A percentile compares a stretch with the other conserved stretches of the same genome.
phyloP scores from a whole-genome alignment of 1,140 invertebrate genomes.

The Drosophila busckii region DNA sequence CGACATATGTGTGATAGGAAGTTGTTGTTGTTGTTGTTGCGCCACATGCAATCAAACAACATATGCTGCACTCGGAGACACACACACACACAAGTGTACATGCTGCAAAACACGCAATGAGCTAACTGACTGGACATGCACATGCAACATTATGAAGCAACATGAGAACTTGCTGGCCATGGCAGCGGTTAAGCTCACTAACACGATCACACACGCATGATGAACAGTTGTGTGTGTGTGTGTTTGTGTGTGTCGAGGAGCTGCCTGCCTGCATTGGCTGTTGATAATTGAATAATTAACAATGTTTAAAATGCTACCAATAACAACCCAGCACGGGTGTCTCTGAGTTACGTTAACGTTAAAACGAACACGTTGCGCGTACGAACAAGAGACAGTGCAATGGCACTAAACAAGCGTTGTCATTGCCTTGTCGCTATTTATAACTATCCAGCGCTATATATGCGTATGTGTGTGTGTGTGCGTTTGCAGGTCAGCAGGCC shows the following conservation, averaged over 20 bases:
- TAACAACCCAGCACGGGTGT: constrained; percentile 29
- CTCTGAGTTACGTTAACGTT: constrained; percentile 9
- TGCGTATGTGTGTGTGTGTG: constrained; percentile 7
- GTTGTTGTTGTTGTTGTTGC: constrained; percentile 35
- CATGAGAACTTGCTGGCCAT: constrained; percentile 10
- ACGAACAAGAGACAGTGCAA: neutral
- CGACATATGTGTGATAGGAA: constrained; percentile 29
- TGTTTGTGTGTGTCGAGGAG: too few species aligned
- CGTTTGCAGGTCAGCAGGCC: constrained; percentile 61
- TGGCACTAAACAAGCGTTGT: neutral
- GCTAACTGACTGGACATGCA: constrained; percentile 47
- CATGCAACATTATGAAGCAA: too few species aligned
- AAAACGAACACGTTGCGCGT: neutral
- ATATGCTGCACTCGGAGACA: constrained; percentile 45
- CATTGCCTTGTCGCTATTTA: too few species aligned
- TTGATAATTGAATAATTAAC: constrained; percentile 77
- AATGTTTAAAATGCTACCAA: constrained; percentile 73
- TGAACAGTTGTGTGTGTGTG: constrained; percentile 39
- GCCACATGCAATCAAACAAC: constrained; percentile 62
- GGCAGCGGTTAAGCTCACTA: constrained; percentile 1
- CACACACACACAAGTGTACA: neutral
- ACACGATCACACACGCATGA: constrained; percentile 5
- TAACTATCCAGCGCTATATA: too few species aligned
- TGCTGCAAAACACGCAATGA: constrained; percentile 42
- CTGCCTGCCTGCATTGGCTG: constrained; percentile 64